Base-by-base conservation (phyloP, 1,140 invertebrate species). In the Bombus vancouverensis region DNA sequence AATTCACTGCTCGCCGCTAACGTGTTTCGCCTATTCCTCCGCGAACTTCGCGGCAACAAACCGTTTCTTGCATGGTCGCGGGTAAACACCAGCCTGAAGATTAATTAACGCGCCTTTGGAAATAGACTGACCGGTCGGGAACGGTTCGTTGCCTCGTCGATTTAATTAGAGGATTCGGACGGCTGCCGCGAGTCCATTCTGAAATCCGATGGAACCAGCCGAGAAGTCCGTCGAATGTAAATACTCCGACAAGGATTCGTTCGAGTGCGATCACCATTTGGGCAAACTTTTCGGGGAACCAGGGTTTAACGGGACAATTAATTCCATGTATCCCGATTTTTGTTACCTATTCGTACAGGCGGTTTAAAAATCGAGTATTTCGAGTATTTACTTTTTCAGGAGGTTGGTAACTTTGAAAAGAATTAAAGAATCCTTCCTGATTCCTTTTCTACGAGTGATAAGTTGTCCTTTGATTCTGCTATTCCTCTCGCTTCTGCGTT, bases 1-100 rank as follows among this genome's bases (percentile, higher is more conserved):
- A 88, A 93, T 93, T 93, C 86, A 82, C 89, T 85, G 87, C 37
- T 89, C 59, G 87, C 88, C 82, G 79, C 74, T 90, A 90, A 91
- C 76, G 78, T 71, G 78, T 83, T 72, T 57, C 57, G 75, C 25
- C 78, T 39, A 66, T 59, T 87, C 62, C 81, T 80, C 57, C 83
- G 76, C 74, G 71, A 84, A 84, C 75, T 75, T 59, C 79, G 80
- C n/a, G 66, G 86, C 73, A 78, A 81, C 83, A 70, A 79, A 47
- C 80, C 70, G 86, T 87, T 87, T 87, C 88, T 77, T 87, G 72
- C 85, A 62, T 57, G 73, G 59, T 83, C 68, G 75, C 80, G 70
- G 81, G 77, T 74, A 86, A 89, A 89, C 88, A 89, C 76, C 77
- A 65, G 39, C 57, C 59, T 53, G 81, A 59, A 83, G 77, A 89